Evolutionary conservation across 2,113 vertebrate species (phyloP), one percentile per base, ranked within the genome.

Genomic region (Dipodomys spectabilis): DNA sequence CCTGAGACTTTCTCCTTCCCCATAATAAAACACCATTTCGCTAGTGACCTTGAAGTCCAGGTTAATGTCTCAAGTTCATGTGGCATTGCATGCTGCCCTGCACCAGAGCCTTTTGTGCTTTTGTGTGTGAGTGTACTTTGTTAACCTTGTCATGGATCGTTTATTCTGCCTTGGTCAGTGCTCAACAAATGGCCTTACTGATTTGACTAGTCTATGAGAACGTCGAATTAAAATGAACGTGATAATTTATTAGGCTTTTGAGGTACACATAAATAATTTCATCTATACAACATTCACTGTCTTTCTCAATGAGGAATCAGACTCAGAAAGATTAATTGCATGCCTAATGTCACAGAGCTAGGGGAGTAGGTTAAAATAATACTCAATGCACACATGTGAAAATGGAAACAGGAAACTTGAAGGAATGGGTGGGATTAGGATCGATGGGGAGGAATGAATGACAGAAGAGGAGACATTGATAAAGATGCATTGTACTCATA

Each of bases 121-220:
- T 9, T 6, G 0, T 0, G 4, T 4, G 13, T 30, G 12, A 57
- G 53, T 25, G 28, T 68, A 25, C 39, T 79, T 53, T 15, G 11
- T 74, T 10, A n/a, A 0, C 5, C 5, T 1, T 0, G 4, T n/a
- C 0, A 0, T 8, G 1, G 15, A 22, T 15, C 13, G 16, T 69
- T 30, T 1, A 0, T 18, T 19, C 60, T 20, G 30, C 15, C 82
- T 20, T 57, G 2, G 11, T 69, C 4, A n/a, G 25, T n/a, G 22
- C n/a, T 72, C 20, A 22, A 5, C 2, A 57, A 32, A 71, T 28
- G 1, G 25, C n/a, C 62, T n/a, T 67, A 11, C 8, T 62, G 68
- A 39, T 75, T 49, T 27, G 68, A 69, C 19, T 53, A 30, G 65
- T 22, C 32, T 65, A 72, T 28, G 12, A 77, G 22, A 7, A 57